Evolutionary conservation across 1,140 invertebrate genomes (phyloP), one percentile per base, ranked within the genome.

Genomic region (Drosophila auraria): DNA sequence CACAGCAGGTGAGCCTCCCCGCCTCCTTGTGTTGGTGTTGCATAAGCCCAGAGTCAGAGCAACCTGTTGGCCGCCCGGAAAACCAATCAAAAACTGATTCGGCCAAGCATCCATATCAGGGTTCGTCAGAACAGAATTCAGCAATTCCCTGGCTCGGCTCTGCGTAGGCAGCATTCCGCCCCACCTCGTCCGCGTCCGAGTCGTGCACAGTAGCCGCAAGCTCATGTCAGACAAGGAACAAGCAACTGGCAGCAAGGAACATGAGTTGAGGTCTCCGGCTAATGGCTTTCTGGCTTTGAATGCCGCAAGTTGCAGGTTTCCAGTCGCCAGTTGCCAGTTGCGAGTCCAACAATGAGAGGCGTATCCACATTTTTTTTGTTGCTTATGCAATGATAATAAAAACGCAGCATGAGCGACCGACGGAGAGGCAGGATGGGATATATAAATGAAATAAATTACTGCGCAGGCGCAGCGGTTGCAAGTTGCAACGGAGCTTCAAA

Each of bases 361-460:
- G 71, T 64, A 68, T 71, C 71, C 64, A 62, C 81, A 56, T 70
- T 53, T 70, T 25, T 83, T 66, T 61, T 80, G 64, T 54, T 76
- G 79, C 83, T 80, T 89, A 66, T 83, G 84, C 80, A 80, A 83
- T 81, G 78, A 84, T 84, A 80, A 83, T 87, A 89, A 87, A 70
- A 87, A 79, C 75, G 83, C 83, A 86, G 79, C 56, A 80, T 51
- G 78, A 62, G 44, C 42, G 23, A 5, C 11, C 30, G 49, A 45
- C 50, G 53, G 72, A 53, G 36, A 51, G 23, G 7, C 11, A 33
- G 49, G 47, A 54, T 59, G 54, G 70, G 51, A 87, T 78, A 73
- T 74, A 77, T 80, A 87, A 89, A 87, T 83, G 83, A 87, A 87
- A 87, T 87, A 87, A 87, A 87, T 87, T 87, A 80, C 73, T 80